Evolutionary conservation across 2,888 invertebrate species (phyloP), one percentile per base, ranked within the genome.

Genomic region (Drosophila engyochracea): DNA sequence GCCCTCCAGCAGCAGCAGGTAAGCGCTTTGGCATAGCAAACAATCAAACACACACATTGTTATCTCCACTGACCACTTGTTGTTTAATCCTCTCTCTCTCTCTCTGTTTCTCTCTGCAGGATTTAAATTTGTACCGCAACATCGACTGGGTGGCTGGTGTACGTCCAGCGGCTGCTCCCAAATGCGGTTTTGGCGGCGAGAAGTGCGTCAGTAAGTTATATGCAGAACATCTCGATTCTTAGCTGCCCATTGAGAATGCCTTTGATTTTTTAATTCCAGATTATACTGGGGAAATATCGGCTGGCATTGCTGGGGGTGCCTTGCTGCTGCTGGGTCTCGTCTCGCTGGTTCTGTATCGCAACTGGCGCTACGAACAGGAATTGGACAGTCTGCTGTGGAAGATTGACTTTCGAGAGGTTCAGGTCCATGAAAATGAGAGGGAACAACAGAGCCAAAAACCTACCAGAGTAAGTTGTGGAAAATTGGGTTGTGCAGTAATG

Each of bases 321-420:
- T 92, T 96, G 19, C 94, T 97, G 0, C 94, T 97, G 7, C 93
- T 97, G 44, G 94, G 95, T 0, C 94, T 97, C 4, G 96, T 97
- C n/a, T 95, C 96, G 0, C 94, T 97, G 66, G 95, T 97, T 0
- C 94, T 97, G 16, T 97, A 96, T 94, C 96, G 98, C 70, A 98
- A 98, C 93, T 98, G 98, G 98, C 96, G 96, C 47, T 98, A 98
- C 93, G 98, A 98, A 92, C 98, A 98, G 91, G 98, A 98, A 91
- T 94, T 98, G 79, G 98, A 98, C 92, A 98, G 97, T 65, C 94
- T 98, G 47, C 94, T 98, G 47, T 98, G 98, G 98, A 98, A 98
- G 94, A 97, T 98, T 69, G 98, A 98, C 94, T 98, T 96, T 94
- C 96, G 96, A 74, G 98, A 98, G 88, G 96, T 98, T 57, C 96